A percentile compares a stretch with the other conserved stretches of the same genome.
These are phyloP conservation scores for Sebastes wilsoni DNA, from an alignment of 2,797 vertebrate species.

Conservation along the genomic window DNA sequence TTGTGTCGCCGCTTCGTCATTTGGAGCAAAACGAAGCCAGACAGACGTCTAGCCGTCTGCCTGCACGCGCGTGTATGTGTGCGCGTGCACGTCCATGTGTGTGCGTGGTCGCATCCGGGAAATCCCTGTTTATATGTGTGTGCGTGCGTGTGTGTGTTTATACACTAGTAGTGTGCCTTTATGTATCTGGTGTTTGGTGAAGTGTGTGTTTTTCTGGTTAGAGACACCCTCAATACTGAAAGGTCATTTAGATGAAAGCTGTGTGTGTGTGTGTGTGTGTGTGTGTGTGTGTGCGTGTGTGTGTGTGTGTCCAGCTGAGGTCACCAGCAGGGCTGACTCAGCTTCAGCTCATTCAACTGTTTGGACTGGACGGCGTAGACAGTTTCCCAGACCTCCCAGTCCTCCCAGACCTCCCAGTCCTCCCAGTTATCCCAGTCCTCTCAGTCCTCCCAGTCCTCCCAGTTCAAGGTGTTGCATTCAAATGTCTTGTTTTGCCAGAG, in stretches of 20 bases:
- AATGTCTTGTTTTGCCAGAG: background rate
- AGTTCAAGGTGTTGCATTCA: background rate
- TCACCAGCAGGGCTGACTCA: constrained; percentile 19
- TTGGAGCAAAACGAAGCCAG: constrained; percentile 55
- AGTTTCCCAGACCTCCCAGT: background rate
- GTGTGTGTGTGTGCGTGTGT: background rate
- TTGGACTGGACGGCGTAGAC: background rate
- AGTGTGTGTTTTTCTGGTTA: no score
- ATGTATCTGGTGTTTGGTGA: no score
- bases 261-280: constrained; percentile 1
- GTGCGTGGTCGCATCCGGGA: constrained; percentile 54
- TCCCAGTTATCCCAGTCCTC: no score
- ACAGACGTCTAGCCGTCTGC: constrained; percentile 67
- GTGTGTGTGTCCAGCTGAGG: constrained; percentile 21
- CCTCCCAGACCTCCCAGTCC: no score
- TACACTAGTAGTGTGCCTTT: no score
- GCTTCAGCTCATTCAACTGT: background rate
- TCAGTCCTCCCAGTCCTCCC: background rate
- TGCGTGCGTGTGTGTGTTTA: background rate
- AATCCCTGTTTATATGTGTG: constrained; percentile 38
- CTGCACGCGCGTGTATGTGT: background rate
- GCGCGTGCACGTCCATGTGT: constrained; percentile 1
- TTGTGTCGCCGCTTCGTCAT: constrained; percentile 67
- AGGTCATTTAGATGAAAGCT: constrained; percentile 20
- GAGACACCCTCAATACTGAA: background rate